These are phyloP conservation scores for Hirundo rustica DNA, from an alignment of 2,797 vertebrate species.

Conservation along the genomic window DNA sequence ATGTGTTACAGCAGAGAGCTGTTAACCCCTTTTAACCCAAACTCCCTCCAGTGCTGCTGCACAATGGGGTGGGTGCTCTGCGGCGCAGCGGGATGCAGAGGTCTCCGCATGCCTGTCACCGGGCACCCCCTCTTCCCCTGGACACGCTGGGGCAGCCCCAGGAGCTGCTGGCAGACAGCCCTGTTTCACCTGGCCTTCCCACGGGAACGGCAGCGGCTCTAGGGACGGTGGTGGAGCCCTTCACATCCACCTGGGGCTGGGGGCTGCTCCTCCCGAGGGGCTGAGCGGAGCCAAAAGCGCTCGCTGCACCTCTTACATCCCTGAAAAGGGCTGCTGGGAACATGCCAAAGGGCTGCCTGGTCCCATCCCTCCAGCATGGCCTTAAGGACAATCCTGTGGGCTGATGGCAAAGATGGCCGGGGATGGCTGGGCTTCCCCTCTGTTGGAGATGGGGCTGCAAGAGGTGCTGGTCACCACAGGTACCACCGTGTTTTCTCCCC, in stretches of 20 bases:
- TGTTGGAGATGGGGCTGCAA: background rate
- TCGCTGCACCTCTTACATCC: accelerated
- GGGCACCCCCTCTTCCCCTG: background rate
- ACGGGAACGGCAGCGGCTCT: accelerated
- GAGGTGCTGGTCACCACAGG: accelerated
- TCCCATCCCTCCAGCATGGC: background rate
- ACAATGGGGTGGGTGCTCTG: background rate
- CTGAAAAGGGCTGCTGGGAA: background rate
- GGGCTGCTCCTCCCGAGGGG: background rate
- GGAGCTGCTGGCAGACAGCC: background rate
- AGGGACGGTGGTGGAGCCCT: background rate
- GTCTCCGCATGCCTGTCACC: background rate
- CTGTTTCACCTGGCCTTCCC: background rate
- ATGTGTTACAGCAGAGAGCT: slow-evolving; percentile 93
- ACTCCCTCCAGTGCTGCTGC: slow-evolving; percentile 58
- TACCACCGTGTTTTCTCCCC: accelerated
- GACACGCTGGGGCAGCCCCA: background rate
- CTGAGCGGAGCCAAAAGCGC: background rate
- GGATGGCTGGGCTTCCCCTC: background rate
- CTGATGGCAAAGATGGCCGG: background rate
- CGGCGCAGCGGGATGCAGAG: background rate
- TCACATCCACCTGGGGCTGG: background rate
- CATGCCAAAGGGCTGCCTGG: no score
- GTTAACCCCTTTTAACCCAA: slow-evolving; percentile 91
- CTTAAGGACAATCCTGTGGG: background rate